Evolutionary conservation across 2,797 vertebrate genomes (phyloP), one percentile per base, ranked within the genome.

Genomic region (Coreius guichenoti): DNA sequence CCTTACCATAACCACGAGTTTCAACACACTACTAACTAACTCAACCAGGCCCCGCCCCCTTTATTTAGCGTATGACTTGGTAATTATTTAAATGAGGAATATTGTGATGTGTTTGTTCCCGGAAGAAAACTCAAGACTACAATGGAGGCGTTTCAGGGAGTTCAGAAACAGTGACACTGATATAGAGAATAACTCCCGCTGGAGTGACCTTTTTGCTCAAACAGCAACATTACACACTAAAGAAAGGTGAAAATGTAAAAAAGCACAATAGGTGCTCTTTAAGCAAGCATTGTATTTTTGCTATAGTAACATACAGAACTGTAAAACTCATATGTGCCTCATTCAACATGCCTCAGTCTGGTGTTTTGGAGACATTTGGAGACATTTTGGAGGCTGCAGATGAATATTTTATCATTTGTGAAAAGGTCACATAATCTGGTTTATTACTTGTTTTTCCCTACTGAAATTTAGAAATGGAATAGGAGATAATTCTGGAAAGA

Each of bases 371-470:
- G 39, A 79, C n/a, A 79, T 79, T 47, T 80, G 23, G 39, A 39
- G 39, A 39, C 39, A 39, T 39, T 39, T 39, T 39, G 39, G 8
- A 26, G 56, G n/a, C n/a, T 61, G 36, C 16, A 19, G 61, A 76
- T 83, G 47, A 83, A 83, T 76, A 83, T 83, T 76, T 77, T 68
- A 83, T 43, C 73, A 63, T 75, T 51, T 82, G 70, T 49, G 58
- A 83, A 83, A 75, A 83, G 82, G 82, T 83, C 82, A 56, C 73
- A 76, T 61, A 39, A 23, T 77, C 47, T 68, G 45, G 63, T 54
- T 83, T 54, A 83, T 68, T 68, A 56, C 58, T 51, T 3, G 23
- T 77, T 76, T 68, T 33, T 5, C 47, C 11, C 61, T 43, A 31
- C 23, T 77, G 61, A 43, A 83, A 54, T 83, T 54, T 54, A 39